Evolutionary conservation across 2,888 invertebrate species (phyloP), one percentile per base, ranked within the genome.

Genomic region (Eremobia ochroleuca): DNA sequence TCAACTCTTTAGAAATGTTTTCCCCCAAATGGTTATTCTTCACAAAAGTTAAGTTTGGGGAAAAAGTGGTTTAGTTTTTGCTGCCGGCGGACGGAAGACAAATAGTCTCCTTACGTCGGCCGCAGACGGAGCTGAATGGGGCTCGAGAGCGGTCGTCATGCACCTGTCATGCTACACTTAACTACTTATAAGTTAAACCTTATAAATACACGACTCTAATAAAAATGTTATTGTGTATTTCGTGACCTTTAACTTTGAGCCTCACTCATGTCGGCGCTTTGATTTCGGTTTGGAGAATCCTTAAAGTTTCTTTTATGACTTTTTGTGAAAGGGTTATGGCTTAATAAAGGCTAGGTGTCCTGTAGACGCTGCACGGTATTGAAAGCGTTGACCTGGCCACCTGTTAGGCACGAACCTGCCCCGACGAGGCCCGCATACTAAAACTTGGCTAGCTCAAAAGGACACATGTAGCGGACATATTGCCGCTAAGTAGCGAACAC

Each of bases 41-140:
- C 82, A 84, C 84, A 87, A 80, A 88, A 88, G 87, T 90, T 88
- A 87, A 88, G 87, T 79, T 83, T 77, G 66, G 76, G 79, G 85
- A 90, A 90, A 91, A 90, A 88, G 76, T 79, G 86, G 82, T 79
- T 85, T 85, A 86, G 90, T 91, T 92, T 92, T 92, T 90, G 90
- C 86, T 80, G 77, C 76, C 65, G 73, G 72, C 73, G 85, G 80
- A 43, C 69, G 81, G 81, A 87, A 91, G 92, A 92, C 87, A 89
- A 92, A 92, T 92, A 82, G 91, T 89, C 82, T 85, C 80, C 82
- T 78, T 82, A 86, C 86, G 92, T 92, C 92, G 83, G 46, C 49
- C 21, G 82, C 92, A 91, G 90, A 78, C 79, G 75, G 74, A 72
- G 73, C 67, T 82, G 84, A 83, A 83, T 78, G 77, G 84, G 74